phyloP scores from a whole-genome alignment of 2,113 vertebrate species.

The Corynorhinus townsendii region DNA sequence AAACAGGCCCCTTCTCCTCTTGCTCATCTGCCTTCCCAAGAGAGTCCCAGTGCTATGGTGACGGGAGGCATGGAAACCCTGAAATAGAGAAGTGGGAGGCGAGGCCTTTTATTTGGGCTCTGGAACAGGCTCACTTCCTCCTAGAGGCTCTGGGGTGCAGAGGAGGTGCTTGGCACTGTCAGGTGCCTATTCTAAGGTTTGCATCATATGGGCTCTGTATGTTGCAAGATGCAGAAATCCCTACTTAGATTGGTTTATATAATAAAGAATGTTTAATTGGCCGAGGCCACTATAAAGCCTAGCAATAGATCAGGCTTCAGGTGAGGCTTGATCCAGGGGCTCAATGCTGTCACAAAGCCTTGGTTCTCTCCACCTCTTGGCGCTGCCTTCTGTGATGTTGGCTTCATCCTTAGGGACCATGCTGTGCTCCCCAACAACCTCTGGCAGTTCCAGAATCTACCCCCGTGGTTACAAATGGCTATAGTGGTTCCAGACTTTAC shows the following conservation, averaged over 20 bases:
- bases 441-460: background rate
- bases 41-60: slow-evolving; percentile 51
- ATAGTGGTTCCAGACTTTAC: background rate
- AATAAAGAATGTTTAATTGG: background rate
- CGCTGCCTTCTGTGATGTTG: background rate
- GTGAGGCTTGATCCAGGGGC: background rate
- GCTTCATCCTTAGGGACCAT: background rate
- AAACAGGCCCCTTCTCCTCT: slow-evolving; percentile 35
- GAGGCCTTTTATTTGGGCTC: slow-evolving; percentile 60
- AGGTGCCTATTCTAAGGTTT: background rate
- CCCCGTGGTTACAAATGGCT: background rate
- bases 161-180: background rate
- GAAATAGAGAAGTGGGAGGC: slow-evolving; percentile 54
- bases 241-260: background rate
- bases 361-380: background rate
- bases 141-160: background rate
- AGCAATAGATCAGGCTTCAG: background rate
- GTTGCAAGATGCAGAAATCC: background rate
- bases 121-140: slow-evolving; percentile 48
- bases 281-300: background rate
- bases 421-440: background rate
- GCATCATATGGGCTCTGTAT: background rate
- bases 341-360: background rate
- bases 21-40: slow-evolving; percentile 33
- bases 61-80: slow-evolving; percentile 69